Evolutionary conservation across 2,797 vertebrate species (phyloP), one percentile per base, ranked within the genome.

Genomic region (Sebastes reedi): DNA sequence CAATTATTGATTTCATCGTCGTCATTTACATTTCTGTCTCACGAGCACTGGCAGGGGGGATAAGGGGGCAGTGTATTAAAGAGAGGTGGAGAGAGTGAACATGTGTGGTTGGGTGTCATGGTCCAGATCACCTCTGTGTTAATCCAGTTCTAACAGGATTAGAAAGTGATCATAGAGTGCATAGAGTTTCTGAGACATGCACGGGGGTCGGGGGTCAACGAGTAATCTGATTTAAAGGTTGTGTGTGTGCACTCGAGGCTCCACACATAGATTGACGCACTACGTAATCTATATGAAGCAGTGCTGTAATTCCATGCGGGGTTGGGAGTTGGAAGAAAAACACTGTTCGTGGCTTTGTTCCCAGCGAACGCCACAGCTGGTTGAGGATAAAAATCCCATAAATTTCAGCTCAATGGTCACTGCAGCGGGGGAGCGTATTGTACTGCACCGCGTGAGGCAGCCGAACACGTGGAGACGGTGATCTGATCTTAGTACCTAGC

Each of bases 61-160:
- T 52, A 52, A 24, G 55, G n/a, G 36, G 13, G 5, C 69, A 64
- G 50, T 65, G 55, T 46, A 62, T 75, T 29, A 74, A 76, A 66
- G 54, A 18, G 39, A 29, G 72, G 14, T 65, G 29, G 80, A 22
- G 64, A 9, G 62, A 13, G 69, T 54, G 55, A 36, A 3, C 34
- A 72, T 70, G 78, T 70, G 76, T 56, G 86, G n/a, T 24, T 76
- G 76, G 29, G 67, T 75, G 76, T 74, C 42, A 50, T 56, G 78
- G 74, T 80, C 75, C 77, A 46, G 75, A 89, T 89, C 82, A 81
- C 81, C 82, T 82, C 67, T 5, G 76, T 46, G 81, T 74, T 89
- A 86, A 91, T 89, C 85, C 85, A 85, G 62, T 36, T 24, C 86
- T 91, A 90, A 93, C 81, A 80, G 87, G 89, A 91, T 93, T 91